A percentile compares a stretch with the other conserved stretches of the same genome.
phyloP scores from a whole-genome alignment of 2,888 invertebrate genomes.

The Megaustenia siamemsis region DNA sequence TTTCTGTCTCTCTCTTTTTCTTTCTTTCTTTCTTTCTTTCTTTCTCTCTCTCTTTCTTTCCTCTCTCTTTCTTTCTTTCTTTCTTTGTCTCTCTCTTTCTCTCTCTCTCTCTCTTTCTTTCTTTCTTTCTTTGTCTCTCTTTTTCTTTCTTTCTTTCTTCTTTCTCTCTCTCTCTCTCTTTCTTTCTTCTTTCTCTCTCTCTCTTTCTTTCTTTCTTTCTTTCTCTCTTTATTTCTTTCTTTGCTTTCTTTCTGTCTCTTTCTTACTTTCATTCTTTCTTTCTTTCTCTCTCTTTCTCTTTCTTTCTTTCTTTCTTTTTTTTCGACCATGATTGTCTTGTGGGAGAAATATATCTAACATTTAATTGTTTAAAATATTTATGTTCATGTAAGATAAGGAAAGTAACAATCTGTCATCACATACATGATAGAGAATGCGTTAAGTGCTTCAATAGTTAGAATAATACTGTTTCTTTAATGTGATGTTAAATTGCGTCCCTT shows the following conservation, averaged over 20 bases:
- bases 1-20: slow-evolving; percentile 10
- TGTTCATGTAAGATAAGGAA: too few relatives aligned
- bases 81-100: slow-evolving; percentile 4
- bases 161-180: too few relatives aligned
- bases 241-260: too few relatives aligned
- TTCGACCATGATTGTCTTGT: too few relatives aligned
- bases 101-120: background rate
- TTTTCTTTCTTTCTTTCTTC: too few relatives aligned
- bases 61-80: slow-evolving; percentile 4
- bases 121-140: background rate
- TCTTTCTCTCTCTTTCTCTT: background rate
- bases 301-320: slow-evolving; percentile 15
- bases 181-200: background rate
- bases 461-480: too few relatives aligned
- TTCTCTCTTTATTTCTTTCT: background rate
- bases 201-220: slow-evolving; percentile 2
- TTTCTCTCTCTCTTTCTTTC: background rate
- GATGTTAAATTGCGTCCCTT: too few relatives aligned
- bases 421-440: too few relatives aligned
- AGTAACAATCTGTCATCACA: too few relatives aligned
- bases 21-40: background rate
- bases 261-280: slow-evolving; percentile 4
- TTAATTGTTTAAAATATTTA: too few relatives aligned
- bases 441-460: too few relatives aligned
- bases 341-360: too few relatives aligned